Conservation (phyloP, 1,140 invertebrate species). For the Heliconius melpomene region DNA sequence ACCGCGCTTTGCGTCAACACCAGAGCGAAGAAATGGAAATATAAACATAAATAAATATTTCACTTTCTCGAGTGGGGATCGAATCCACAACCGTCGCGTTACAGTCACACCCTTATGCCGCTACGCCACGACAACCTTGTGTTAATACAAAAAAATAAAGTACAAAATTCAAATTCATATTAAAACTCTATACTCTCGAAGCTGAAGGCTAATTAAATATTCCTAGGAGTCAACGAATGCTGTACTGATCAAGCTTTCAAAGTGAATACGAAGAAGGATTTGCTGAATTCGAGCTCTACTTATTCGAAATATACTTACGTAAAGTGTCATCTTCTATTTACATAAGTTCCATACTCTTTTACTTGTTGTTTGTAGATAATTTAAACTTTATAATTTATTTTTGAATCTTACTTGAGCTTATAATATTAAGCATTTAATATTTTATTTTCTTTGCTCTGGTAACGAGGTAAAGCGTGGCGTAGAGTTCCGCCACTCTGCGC, state of each 20-base stretch:
- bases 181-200: not conserved
- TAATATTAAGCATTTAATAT: no score
- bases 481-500: not conserved
- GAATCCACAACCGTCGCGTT: no score
- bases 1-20: no score
- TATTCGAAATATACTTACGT: not conserved
- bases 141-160: not conserved
- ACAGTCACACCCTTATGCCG: no score
- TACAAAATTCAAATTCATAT: not conserved
- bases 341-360: not conserved
- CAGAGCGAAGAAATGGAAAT: no score
- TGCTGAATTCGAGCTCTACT: not conserved
- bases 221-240: not conserved
- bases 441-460: not conserved
- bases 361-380: not conserved
- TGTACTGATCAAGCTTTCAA: conserved; percentile 1
- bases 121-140: not conserved
- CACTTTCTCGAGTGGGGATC: no score
- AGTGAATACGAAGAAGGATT: not conserved
- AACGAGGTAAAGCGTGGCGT: not conserved
- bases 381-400: no score
- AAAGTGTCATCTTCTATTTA: not conserved
- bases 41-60: no score
- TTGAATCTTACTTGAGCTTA: no score
- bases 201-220: not conserved